Percentiles rank a stretch among this genome's conserved stretches.
Evolutionary conservation across 1,140 invertebrate genomes (phyloP).

Genomic region (Fopius arisanus): DNA sequence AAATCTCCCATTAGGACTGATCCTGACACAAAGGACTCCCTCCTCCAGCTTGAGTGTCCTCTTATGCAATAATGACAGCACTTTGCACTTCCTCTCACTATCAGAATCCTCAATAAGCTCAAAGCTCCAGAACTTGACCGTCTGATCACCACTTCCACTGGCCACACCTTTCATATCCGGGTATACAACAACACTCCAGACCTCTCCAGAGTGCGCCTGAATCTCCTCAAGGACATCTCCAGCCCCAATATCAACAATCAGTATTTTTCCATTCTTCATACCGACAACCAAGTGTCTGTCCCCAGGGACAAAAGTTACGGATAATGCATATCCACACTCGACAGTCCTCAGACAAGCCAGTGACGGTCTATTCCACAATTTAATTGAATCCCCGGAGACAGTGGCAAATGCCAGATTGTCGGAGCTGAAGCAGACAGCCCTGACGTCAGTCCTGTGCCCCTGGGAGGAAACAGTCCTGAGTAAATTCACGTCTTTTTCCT

Average conservation of each 20-base stretch:
- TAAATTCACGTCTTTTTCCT: slow-evolving; percentile 65
- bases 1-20: slow-evolving; percentile 87
- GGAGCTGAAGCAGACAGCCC: slow-evolving; percentile 87
- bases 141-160: slow-evolving; percentile 87
- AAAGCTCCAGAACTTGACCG: slow-evolving; percentile 95
- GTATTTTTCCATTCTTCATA: slow-evolving; percentile 84
- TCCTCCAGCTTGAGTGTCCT: slow-evolving; percentile 89
- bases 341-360: slow-evolving; percentile 85
- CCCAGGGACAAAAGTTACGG: slow-evolving; percentile 86
- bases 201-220: slow-evolving; percentile 79
- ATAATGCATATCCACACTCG: slow-evolving; percentile 74
- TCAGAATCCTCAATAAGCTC: slow-evolving; percentile 78
- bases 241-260: slow-evolving; percentile 87
- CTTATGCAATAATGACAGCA: slow-evolving; percentile 81
- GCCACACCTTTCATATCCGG: slow-evolving; percentile 82
- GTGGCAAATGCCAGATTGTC: slow-evolving; percentile 88
- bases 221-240: slow-evolving; percentile 81
- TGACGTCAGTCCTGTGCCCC: slow-evolving; percentile 90
- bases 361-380: slow-evolving; percentile 90
- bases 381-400: slow-evolving; percentile 85
- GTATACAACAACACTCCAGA: slow-evolving; percentile 80
- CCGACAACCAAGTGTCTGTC: slow-evolving; percentile 91
- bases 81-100: slow-evolving; percentile 71
- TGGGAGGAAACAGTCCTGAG: slow-evolving; percentile 60
- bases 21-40: slow-evolving; percentile 80